Conservation (phyloP, 1,140 invertebrate species). For the Paraescarpia echinospica region DNA sequence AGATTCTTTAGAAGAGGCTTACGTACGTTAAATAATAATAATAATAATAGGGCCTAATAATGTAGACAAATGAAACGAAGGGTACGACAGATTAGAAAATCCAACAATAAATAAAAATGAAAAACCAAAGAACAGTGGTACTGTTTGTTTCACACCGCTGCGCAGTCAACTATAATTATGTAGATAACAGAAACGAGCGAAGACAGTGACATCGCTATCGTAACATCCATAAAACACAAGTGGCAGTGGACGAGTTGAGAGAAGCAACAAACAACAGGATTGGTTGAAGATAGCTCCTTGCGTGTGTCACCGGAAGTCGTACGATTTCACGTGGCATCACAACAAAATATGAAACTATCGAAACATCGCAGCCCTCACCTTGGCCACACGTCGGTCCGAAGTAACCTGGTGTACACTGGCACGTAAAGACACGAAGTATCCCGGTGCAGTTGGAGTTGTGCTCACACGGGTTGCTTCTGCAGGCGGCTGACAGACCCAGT, state of each 20-base stretch:
- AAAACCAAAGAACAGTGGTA: too few relatives aligned
- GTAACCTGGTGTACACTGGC: constrained; percentile 75
- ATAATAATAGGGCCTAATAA: too few relatives aligned
- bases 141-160: too few relatives aligned
- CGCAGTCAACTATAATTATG: too few relatives aligned
- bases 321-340: neutral
- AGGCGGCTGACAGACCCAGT: constrained; percentile 49
- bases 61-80: too few relatives aligned
- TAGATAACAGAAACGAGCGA: too few relatives aligned
- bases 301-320: too few relatives aligned
- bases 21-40: too few relatives aligned
- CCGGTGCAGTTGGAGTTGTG: constrained; percentile 51
- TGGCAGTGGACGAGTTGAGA: neutral
- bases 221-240: neutral
- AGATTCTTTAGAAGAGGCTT: too few relatives aligned
- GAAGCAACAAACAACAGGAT: neutral
- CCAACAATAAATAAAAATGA: too few relatives aligned
- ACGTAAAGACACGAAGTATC: constrained; percentile 58
- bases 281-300: too few relatives aligned
- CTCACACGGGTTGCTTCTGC: constrained; percentile 39
- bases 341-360: neutral
- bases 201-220: neutral
- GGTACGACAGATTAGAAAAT: too few relatives aligned
- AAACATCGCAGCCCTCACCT: neutral
- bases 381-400: constrained; percentile 49